Conservation (phyloP, 2,888 invertebrate species). For the Acleris laterana region DNA sequence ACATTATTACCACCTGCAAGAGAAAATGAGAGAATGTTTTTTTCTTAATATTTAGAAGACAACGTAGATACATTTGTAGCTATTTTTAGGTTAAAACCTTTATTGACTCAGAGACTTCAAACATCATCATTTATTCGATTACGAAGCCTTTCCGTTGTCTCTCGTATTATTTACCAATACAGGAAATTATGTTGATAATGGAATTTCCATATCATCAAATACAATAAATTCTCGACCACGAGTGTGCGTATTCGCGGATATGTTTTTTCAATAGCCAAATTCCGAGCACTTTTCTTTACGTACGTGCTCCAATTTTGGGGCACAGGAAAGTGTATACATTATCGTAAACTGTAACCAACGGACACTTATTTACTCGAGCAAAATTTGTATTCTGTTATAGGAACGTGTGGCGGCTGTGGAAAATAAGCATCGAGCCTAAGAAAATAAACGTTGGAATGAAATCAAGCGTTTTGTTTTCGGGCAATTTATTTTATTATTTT, state of each 20-base stretch:
- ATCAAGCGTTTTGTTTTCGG: slow-evolving; percentile 17
- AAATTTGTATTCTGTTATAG: slow-evolving; percentile 42
- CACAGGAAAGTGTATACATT: slow-evolving; percentile 37
- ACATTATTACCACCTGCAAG: no score
- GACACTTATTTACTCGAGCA: slow-evolving; percentile 43
- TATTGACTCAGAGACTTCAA: slow-evolving; percentile 5
- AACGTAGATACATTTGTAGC: background rate
- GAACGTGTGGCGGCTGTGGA: slow-evolving; percentile 27
- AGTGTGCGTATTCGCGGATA: slow-evolving; percentile 42
- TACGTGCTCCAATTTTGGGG: slow-evolving; percentile 45
- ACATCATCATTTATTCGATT: slow-evolving; percentile 19
- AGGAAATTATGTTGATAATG: slow-evolving; percentile 38
- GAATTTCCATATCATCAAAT: slow-evolving; percentile 38
- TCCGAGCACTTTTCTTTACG: slow-evolving; percentile 46
- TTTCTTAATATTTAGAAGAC: no score
- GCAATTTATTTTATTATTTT: background rate
- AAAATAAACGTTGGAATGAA: slow-evolving; percentile 20
- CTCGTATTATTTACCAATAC: slow-evolving; percentile 33
- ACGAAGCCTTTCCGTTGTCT: slow-evolving; percentile 25
- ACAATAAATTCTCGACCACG: slow-evolving; percentile 36
- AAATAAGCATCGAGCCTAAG: slow-evolving; percentile 17
- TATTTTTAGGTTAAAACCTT: background rate
- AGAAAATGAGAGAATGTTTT: no score
- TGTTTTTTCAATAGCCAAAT: slow-evolving; percentile 57
- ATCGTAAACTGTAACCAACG: slow-evolving; percentile 44